Base-by-base conservation (phyloP, 2,888 invertebrate species). In the Macaria liturata region DNA sequence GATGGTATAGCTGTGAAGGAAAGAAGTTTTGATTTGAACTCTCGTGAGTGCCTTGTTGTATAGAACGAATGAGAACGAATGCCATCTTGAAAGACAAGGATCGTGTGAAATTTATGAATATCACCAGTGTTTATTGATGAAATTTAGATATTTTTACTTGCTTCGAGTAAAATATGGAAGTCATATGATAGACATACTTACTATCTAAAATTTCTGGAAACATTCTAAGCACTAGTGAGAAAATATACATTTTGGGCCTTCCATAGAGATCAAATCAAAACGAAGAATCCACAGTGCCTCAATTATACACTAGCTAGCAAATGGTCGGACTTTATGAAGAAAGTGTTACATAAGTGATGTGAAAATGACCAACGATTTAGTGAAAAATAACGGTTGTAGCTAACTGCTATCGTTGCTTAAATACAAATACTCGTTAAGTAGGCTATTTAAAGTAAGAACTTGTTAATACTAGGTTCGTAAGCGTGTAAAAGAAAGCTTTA, bases 401-500 rank as follows among this genome's bases (percentile, higher is more conserved):
- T 51, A 51, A 34, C 30, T 34, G 44, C 46, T 34, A 48, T 43
- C 31, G 54, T 42, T 52, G 37, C 45, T 2, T 37, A 37, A 34
- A 9, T 42, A 42, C n/a, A 39, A 44, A 48, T 49, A 52, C 9
- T 46, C 42, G 45, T 52, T 57, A 53, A 49, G 39, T 52, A 57
- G 7, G 40, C 52, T 39, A 54, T 53, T 57, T 53, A 34, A 4
- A 45, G 37, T 30, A 20, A 46, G n/a, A 45, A 40, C 31, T 49
- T 55, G 55, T 55, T 55, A 42, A 56, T 39, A 32, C 9, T 61
- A n/a, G 62, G 62, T 69, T 69, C 56, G 60, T 67, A 59, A 67
- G 72, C 70, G 71, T 75, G 71, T 76, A 72, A 79, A 78, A 71
- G 69, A 76, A 81, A 84, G 81, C 84, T 86, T 84, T 86, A 84